A percentile compares a stretch with the other conserved stretches of the same genome.
Evolutionary conservation across 2,797 vertebrate genomes (phyloP).

Genomic region (Eidolon dupreanum): DNA sequence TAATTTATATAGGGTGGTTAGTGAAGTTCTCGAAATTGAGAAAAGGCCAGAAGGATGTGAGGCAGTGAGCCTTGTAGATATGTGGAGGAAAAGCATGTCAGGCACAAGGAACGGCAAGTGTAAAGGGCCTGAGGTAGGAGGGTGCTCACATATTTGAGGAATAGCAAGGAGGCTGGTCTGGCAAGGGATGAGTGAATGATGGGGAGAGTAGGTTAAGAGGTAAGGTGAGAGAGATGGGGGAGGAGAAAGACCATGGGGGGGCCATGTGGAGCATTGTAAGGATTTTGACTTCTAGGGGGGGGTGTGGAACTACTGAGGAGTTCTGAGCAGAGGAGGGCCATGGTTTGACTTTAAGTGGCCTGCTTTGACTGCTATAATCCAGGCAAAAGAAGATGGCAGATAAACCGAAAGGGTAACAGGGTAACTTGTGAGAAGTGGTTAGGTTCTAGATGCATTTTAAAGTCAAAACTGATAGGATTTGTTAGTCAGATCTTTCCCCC

Average conservation of each 20-base stretch:
- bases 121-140: neutral
- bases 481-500: neutral
- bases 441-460: conserved; percentile 39
- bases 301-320: neutral
- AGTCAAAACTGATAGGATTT: conserved; percentile 44
- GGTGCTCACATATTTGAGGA: neutral
- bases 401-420: neutral
- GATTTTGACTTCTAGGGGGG: neutral
- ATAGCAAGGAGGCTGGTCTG: neutral
- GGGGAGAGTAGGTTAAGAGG: neutral
- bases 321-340: neutral
- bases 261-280: neutral
- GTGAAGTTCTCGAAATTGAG: neutral
- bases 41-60: neutral
- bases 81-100: neutral
- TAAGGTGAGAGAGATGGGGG: neutral
- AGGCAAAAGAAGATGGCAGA: neutral
- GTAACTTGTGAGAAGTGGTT: neutral
- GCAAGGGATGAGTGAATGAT: neutral
- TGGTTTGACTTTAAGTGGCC: neutral
- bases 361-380: neutral
- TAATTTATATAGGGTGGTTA: neutral
- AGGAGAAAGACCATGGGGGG: neutral
- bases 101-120: neutral
- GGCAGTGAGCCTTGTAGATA: neutral